These are phyloP conservation scores for Heteropelma amictum DNA, from an alignment of 2,888 invertebrate genomes.

Conservation along the genomic window DNA sequence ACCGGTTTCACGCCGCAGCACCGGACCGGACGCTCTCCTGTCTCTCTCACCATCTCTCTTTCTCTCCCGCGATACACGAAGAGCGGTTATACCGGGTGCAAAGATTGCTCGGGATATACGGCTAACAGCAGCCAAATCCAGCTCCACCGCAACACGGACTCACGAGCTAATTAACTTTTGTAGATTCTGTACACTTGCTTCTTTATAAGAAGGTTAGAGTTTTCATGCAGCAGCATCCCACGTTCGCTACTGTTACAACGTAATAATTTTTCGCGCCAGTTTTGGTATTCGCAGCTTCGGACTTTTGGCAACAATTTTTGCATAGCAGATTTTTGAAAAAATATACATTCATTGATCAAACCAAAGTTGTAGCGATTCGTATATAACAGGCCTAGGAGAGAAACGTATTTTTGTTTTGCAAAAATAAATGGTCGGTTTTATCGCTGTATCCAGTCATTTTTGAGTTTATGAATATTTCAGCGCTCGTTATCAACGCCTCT, in stretches of 20 bases:
- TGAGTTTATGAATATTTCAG: no score
- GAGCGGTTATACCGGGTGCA: constrained; percentile 58
- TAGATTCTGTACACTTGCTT: constrained; percentile 51
- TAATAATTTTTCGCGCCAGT: no score
- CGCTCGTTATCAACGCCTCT: no score
- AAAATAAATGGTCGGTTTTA: no score
- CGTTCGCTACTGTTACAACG: constrained; percentile 9
- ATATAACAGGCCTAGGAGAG: no score
- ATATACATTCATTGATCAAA: no score
- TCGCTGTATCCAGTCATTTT: no score
- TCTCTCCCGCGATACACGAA: not conserved
- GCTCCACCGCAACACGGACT: constrained; percentile 22
- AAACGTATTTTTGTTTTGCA: no score
- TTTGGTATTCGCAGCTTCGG: no score
- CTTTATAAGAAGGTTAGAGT: constrained; percentile 10
- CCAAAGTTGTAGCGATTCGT: no score
- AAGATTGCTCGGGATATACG: constrained; percentile 57
- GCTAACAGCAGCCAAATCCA: constrained; percentile 39
- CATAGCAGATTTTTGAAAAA: not conserved
- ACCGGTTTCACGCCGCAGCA: constrained; percentile 72
- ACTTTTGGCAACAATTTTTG: not conserved
- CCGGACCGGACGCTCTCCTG: constrained; percentile 57
- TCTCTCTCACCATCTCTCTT: constrained; percentile 23
- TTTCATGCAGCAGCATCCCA: constrained; percentile 12
- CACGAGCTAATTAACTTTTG: constrained; percentile 59